Percentiles rank a stretch among this genome's conserved stretches.
Evolutionary conservation across 2,113 vertebrate species (phyloP).

Genomic region (Azemiops feae): DNA sequence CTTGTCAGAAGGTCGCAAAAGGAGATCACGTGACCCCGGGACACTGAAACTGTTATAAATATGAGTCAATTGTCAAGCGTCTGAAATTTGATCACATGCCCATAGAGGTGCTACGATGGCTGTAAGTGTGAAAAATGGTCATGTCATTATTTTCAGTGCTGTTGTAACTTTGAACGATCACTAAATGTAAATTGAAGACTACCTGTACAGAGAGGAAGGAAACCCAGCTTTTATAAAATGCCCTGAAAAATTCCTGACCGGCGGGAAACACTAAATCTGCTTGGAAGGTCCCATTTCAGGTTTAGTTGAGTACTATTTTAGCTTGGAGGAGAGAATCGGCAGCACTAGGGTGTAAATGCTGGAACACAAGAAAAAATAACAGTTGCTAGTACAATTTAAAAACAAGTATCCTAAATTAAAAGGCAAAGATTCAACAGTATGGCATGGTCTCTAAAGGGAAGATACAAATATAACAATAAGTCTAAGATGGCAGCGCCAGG

Average conservation of each 20-base stretch:
- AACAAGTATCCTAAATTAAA: not conserved
- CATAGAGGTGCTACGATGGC: not conserved
- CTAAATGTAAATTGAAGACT: not conserved
- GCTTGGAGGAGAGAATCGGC: not conserved
- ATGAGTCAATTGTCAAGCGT: not conserved
- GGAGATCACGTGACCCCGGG: not conserved
- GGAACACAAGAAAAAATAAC: not conserved
- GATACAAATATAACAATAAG: not conserved
- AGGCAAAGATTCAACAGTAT: not conserved
- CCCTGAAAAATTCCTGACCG: not conserved
- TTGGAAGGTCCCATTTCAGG: not conserved
- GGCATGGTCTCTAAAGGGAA: rapidly evolving
- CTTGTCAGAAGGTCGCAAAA: not conserved
- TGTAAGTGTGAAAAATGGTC: not conserved
- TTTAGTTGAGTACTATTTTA: not conserved
- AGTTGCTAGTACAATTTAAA: rapidly evolving
- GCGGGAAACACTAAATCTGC: not conserved
- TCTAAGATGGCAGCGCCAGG: no score
- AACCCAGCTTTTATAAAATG: not conserved
- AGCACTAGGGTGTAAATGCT: not conserved
- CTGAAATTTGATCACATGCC: not conserved
- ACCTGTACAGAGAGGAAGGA: not conserved
- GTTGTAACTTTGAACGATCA: not conserved
- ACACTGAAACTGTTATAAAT: not conserved
- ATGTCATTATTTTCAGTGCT: not conserved